Evolutionary conservation across 2,888 invertebrate species (phyloP), one percentile per base, ranked within the genome.

Genomic region (Perithous albicinctus): DNA sequence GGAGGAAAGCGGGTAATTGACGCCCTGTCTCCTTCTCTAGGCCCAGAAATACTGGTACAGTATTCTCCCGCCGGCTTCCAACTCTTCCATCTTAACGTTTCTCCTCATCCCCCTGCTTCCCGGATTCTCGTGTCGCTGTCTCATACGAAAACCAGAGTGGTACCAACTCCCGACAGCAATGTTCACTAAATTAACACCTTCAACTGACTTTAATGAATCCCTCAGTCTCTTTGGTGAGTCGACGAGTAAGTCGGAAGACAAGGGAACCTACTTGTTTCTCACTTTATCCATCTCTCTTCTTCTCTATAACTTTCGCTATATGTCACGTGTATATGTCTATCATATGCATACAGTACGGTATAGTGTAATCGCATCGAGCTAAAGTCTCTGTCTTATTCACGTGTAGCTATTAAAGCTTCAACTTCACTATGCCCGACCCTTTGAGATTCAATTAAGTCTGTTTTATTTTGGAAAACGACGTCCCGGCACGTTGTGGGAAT

Each of bases 111-210:
- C 56, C 32, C 61, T 41, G 59, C 61, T 70, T 61, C 77, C 18
- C 32, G 35, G 67, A 63, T 75, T 63, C 66, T 35, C 66, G 63
- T 76, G 67, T 67, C 69, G 23, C 70, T 73, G 15, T 79, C 54
- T 18, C 74, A 41, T 75, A 72, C 73, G 78, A 73, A 70, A 77
- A 83, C 61, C 79, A 83, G 84, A 86, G 85, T 85, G 84, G 78
- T 85, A 80, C 79, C 64, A 70, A 87, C 81, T 89, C 87, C 86
- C 87, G 84, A 84, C 85, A 88, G 89, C 87, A 89, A 90, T 90
- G 87, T 90, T 91, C 90, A 88, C 88, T 90, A 88, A 91, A 91
- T 91, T 91, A 91, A 91, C 91, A 90, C 91, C 90, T 90, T 88
- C 88, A 89, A 89, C 88, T 87, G 86, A 87, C 85, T 90, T 91